Conservation (phyloP, 2,888 invertebrate genomes). For the Serripes groenlandicus region DNA sequence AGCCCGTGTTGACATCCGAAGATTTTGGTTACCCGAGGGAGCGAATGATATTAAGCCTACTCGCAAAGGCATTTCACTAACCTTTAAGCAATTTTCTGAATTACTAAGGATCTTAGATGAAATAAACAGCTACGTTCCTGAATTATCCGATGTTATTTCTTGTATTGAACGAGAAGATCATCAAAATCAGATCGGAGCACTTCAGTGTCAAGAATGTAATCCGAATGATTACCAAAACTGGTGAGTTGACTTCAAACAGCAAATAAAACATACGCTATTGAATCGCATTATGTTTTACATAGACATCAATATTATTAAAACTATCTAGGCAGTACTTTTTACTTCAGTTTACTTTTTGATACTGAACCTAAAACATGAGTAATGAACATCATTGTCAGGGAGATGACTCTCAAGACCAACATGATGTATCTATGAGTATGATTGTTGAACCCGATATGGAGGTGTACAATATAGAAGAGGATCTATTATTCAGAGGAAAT, state of each 20-base stretch:
- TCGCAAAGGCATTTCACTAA: slow-evolving; percentile 41
- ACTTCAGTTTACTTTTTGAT: no score
- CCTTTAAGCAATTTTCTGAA: slow-evolving; percentile 38
- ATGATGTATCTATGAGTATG: background rate
- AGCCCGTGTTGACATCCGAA: slow-evolving; percentile 35
- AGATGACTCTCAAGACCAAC: background rate
- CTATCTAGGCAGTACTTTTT: no score
- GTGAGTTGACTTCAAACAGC: no score
- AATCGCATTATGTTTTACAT: no score
- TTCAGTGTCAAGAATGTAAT: no score
- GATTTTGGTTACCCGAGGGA: slow-evolving; percentile 40
- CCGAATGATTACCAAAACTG: no score
- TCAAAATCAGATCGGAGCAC: no score
- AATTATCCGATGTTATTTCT: slow-evolving; percentile 14
- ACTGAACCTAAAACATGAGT: slow-evolving; percentile 8
- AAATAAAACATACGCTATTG: no score
- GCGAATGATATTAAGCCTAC: slow-evolving; percentile 33
- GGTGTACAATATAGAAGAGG: background rate
- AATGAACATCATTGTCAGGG: background rate
- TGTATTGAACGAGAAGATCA: no score
- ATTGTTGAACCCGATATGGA: background rate
- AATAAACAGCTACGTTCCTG: slow-evolving; percentile 26
- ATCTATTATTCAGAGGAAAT: slow-evolving; percentile 4
- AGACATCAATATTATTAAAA: no score
- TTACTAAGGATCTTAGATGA: slow-evolving; percentile 26